phyloP scores from a whole-genome alignment of 1,140 invertebrate genomes.

The Eupeodes corollae region DNA sequence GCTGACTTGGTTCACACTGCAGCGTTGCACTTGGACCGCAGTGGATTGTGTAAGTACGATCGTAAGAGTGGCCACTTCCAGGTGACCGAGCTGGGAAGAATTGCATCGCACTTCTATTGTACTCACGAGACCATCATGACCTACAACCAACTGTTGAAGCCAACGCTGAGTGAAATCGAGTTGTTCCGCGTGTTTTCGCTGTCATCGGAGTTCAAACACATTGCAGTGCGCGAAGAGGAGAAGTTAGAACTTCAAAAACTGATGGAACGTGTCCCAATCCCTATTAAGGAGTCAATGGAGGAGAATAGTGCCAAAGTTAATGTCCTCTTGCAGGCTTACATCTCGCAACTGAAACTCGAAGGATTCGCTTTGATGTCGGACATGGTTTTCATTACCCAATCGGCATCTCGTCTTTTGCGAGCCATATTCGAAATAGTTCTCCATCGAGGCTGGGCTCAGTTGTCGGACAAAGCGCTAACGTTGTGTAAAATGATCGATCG shows the following conservation, averaged over 20 bases:
- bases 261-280: slow-evolving; percentile 95
- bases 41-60: slow-evolving; percentile 92
- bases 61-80: slow-evolving; percentile 90
- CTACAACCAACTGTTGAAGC: slow-evolving; percentile 94
- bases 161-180: slow-evolving; percentile 95
- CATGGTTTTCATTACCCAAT: slow-evolving; percentile 99
- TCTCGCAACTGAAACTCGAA: slow-evolving; percentile 95
- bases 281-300: slow-evolving; percentile 98
- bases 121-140: slow-evolving; percentile 93
- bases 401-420: slow-evolving; percentile 85
- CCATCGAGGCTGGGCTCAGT: slow-evolving; percentile 87
- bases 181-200: slow-evolving; percentile 97
- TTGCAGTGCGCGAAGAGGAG: slow-evolving; percentile 94
- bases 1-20: slow-evolving; percentile 97
- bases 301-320: slow-evolving; percentile 94
- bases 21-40: slow-evolving; percentile 79
- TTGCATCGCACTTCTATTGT: slow-evolving; percentile 97
- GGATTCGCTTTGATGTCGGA: slow-evolving; percentile 98
- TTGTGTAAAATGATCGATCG: slow-evolving; percentile 99
- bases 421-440: slow-evolving; percentile 95
- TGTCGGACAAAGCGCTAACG: slow-evolving; percentile 90
- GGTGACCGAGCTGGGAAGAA: slow-evolving; percentile 85
- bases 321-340: slow-evolving; percentile 93
- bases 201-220: slow-evolving; percentile 88
- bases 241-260: slow-evolving; percentile 94